These are phyloP conservation scores for Holothuria scabra DNA, from an alignment of 53 echinoderm and acorn worm species.

Conservation along the genomic window DNA sequence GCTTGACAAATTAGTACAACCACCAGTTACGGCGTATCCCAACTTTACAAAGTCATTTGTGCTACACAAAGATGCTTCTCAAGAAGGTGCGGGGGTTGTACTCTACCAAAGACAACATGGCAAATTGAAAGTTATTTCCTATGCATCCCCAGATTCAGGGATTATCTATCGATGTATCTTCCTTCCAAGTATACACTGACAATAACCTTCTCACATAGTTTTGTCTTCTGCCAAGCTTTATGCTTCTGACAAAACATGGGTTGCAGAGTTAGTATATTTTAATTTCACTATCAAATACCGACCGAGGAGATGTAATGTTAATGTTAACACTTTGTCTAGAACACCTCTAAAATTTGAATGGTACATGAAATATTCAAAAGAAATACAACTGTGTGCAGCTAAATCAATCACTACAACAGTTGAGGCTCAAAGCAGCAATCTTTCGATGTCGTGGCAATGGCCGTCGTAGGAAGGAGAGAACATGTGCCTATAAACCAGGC, in stretches of 20 bases:
- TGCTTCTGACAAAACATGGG: constrained; percentile 5
- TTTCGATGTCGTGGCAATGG: constrained; percentile 17
- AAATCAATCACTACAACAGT: background rate
- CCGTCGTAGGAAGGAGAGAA: constrained; percentile 27
- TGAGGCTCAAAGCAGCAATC: background rate
- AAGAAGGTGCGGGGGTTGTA: no score
- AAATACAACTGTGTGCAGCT: background rate
- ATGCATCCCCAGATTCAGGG: constrained; percentile 38
- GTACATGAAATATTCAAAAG: constrained; percentile 26
- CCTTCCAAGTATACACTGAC: background rate
- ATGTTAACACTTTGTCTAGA: no score
- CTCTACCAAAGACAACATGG: no score
- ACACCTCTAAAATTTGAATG: background rate
- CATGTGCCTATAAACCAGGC: background rate
- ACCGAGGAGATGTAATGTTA: constrained; percentile 22
- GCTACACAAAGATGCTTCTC: constrained; percentile 44
- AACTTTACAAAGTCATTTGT: constrained; percentile 38
- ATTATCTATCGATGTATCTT: constrained; percentile 43
- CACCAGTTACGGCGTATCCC: constrained; percentile 56
- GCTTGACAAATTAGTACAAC: background rate
- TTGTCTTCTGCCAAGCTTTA: background rate
- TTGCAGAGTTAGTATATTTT: constrained; percentile 45
- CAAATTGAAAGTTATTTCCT: constrained; percentile 27
- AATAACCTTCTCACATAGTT: no score
- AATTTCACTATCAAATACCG: constrained; percentile 57